phyloP scores from a whole-genome alignment of 1,140 invertebrate species.

The Dendrolimus punctatus region DNA sequence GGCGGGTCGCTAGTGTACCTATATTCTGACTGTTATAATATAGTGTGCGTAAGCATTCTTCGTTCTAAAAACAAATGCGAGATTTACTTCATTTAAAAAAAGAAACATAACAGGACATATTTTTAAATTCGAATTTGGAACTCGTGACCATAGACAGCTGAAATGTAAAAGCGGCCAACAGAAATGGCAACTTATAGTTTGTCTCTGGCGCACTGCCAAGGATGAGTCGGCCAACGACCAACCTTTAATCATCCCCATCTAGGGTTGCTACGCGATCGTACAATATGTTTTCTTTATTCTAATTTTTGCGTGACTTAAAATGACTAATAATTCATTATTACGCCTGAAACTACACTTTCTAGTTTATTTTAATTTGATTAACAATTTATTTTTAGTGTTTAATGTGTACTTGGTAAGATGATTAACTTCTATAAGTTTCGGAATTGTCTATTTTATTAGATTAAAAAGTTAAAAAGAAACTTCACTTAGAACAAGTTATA shows the following conservation, averaged over 20 bases:
- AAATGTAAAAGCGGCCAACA: constrained; percentile 17
- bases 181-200: constrained; percentile 6
- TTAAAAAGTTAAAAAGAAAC: too few species aligned
- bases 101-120: neutral
- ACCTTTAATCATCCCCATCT: constrained; percentile 27
- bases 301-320: too few species aligned
- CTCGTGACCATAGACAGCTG: constrained; percentile 21
- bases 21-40: neutral
- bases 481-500: too few species aligned
- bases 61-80: neutral
- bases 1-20: too few species aligned
- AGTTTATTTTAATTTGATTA: too few species aligned
- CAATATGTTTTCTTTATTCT: constrained; percentile 10
- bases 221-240: constrained; percentile 32
- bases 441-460: too few species aligned
- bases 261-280: constrained; percentile 15
- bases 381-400: too few species aligned
- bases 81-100: neutral
- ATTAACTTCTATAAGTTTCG: too few species aligned
- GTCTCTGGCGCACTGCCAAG: constrained; percentile 29
- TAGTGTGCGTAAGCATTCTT: neutral
- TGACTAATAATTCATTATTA: too few species aligned
- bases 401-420: too few species aligned
- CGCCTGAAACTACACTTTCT: too few species aligned
- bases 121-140: constrained; percentile 6